A percentile compares a stretch with the other conserved stretches of the same genome.
Evolutionary conservation across 1,140 invertebrate genomes (phyloP).

Genomic region (Drosophila repleta): DNA sequence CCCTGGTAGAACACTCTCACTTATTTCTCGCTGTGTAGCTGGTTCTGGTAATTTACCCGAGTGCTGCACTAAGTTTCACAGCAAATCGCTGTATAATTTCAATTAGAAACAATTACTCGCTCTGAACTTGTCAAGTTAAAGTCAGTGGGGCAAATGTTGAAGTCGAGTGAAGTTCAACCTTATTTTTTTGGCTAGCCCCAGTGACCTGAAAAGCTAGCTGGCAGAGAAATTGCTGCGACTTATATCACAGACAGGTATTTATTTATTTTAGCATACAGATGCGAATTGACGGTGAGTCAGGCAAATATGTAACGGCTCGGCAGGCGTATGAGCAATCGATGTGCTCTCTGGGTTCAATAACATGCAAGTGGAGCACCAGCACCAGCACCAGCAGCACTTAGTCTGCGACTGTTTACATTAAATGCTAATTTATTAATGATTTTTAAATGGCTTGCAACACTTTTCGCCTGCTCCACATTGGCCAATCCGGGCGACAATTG

Average conservation of each 20-base stretch:
- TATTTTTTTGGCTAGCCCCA: conserved; percentile 51
- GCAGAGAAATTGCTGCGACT: conserved; percentile 50
- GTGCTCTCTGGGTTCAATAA: conserved; percentile 50
- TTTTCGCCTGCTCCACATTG: conserved; percentile 52
- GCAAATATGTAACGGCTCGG: conserved; percentile 39
- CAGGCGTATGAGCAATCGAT: conserved; percentile 52
- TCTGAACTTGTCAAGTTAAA: conserved; percentile 62
- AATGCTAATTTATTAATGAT: conserved; percentile 74
- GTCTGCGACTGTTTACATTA: conserved; percentile 35
- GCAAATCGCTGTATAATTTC: conserved; percentile 70
- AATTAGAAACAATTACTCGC: conserved; percentile 72
- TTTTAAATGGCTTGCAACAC: conserved; percentile 68
- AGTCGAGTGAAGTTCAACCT: not conserved
- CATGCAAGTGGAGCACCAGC: conserved; percentile 54
- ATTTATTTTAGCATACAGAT: conserved; percentile 63
- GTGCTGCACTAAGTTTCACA: conserved; percentile 64
- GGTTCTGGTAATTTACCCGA: conserved; percentile 54
- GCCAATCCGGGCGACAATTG: conserved; percentile 70
- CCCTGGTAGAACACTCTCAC: no score
- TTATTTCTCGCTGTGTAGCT: conserved; percentile 3
- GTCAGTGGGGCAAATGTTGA: conserved; percentile 33
- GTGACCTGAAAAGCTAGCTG: conserved; percentile 60
- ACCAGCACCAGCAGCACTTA: conserved; percentile 9
- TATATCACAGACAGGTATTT: conserved; percentile 4
- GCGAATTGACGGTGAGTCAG: conserved; percentile 56